Base-by-base conservation (phyloP, 2,113 vertebrate genomes). In the Paracanthobrama guichenoti region DNA sequence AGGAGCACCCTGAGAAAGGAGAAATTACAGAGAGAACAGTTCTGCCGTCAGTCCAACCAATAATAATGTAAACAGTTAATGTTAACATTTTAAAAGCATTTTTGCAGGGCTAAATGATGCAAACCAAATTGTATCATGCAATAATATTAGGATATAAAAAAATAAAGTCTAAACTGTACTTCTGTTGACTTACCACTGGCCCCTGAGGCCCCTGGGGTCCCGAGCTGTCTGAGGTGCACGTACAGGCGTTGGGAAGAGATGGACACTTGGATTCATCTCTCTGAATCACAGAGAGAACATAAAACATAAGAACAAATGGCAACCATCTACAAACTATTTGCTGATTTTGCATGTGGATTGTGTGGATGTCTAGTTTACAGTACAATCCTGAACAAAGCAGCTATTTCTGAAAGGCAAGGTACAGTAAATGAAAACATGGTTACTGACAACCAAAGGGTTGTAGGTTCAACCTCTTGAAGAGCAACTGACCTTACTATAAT, bases 241-340 rank as follows among this genome's bases (percentile, higher is more conserved):
- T 97, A 88, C 98, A 99, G 85, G 98, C 93, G 48, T 99, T 98
- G 20, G 98, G 96, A 81, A 99, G 95, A 86, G 97, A 84, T 2
- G 98, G 97, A 84, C 98, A 99, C 90, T 98, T 99, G 86, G 95
- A 92, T 92, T 99, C 98, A 84, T 99, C 98, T 92, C 98, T 97
- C 98, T 99, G 94, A 82, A 91, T 78, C 24, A 81, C 11, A 48
- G 28, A 85, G 20, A 87, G 22, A 86, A 9, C 76, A 0, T 50
- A 57, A 42, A 22, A 60, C 16, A 81, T 71, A 4, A 35, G 42
- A 79, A 84, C 62, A 28, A 62, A 60, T n/a, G 20, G 46, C 76
- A 20, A 35, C 20, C 42, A 12, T 20, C 3, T 18, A 16, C 5
- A 76, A 55, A 57, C 1, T n/a, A 28, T 18, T 39, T 12, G 31